Evolutionary conservation across 2,888 invertebrate genomes (phyloP), one percentile per base, ranked within the genome.

Genomic region (Lochmaea capreae): DNA sequence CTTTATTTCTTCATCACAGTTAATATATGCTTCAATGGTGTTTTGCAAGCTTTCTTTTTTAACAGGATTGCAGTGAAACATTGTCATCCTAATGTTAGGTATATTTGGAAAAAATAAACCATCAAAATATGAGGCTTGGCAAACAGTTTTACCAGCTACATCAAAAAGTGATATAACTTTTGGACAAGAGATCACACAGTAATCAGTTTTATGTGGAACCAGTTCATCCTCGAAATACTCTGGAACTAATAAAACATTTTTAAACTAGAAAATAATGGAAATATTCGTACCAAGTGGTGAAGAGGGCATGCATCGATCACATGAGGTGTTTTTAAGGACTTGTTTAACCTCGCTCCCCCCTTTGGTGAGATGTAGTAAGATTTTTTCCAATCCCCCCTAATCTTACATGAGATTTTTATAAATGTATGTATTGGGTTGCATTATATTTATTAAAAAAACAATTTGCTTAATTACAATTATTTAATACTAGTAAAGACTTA

Each of bases 41-140:
- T 69, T 63, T 66, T 78, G 70, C 66, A 78, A 49, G 33, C 77
- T 77, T 59, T 75, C 77, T 66, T 74, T 76, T 67, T 80, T 79
- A 10, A 69, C 54, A 33, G 80, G 79, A 75, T 81, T 81, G 69
- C 80, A 81, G 63, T 83, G 79, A 71, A 84, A 83, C 81, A 83
- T 79, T 33, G 79, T 74, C 26, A 80, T 81, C 68, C 79, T 79
- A 59, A 85, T 79, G 57, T 82, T 80, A 39, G 83, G 83, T 69
- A 85, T 84, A 76, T 81, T 76, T 61, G 85, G 85, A 43, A 85
- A 72, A 70, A 85, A 80, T 18, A 83, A 73, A 18, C 83, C 82
- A 78, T 83, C 83, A 72, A 84, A 65, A 62, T 54, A 61, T 11
- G 66, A 67, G 10, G 65, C 65, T 18, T 72, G 57, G 46, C 68